Percentiles rank a stretch among this genome's conserved stretches.
These are phyloP conservation scores for Spodoptera litura DNA, from an alignment of 1,140 invertebrate species.

Conservation along the genomic window DNA sequence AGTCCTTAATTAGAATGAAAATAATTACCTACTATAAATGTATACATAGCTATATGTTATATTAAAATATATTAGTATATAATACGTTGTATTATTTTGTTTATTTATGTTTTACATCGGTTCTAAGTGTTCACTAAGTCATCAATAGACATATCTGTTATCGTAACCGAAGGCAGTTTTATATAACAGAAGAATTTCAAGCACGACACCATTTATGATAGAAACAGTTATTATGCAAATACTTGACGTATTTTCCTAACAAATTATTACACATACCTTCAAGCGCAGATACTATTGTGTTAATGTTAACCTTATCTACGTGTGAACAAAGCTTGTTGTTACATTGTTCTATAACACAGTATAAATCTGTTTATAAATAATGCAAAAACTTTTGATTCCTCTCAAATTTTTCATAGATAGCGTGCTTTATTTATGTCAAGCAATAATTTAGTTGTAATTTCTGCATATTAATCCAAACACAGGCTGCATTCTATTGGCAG, in stretches of 20 bases:
- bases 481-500: no score
- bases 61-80: no score
- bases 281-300: slow-evolving; percentile 7
- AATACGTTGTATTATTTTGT: no score
- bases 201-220: slow-evolving; percentile 7
- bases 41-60: no score
- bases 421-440: no score
- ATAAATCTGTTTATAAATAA: not conserved
- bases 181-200: slow-evolving; percentile 19
- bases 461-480: no score
- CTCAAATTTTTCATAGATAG: no score
- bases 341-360: not conserved
- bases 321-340: not conserved
- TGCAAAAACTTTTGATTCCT: not conserved
- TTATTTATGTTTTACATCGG: no score
- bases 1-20: no score
- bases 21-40: no score
- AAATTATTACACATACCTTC: slow-evolving; percentile 18
- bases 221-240: slow-evolving; percentile 16
- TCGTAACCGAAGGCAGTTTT: not conserved
- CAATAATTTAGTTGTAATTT: no score
- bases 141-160: not conserved
- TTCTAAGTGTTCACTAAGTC: not conserved
- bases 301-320: not conserved
- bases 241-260: slow-evolving; percentile 19